A percentile compares a stretch with the other conserved stretches of the same genome.
phyloP scores from a whole-genome alignment of 1,140 invertebrate genomes.

The Aricia agestis region DNA sequence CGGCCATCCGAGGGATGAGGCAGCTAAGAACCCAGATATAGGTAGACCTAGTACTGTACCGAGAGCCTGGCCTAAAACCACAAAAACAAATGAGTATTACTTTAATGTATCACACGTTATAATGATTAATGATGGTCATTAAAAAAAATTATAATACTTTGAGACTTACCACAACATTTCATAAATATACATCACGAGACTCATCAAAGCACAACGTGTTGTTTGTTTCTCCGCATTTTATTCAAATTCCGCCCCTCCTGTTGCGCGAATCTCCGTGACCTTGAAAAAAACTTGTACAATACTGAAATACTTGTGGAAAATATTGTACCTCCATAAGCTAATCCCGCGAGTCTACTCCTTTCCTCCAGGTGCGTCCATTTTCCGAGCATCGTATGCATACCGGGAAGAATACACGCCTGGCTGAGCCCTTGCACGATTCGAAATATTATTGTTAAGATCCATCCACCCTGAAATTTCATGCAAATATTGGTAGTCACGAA shows the following conservation, averaged over 20 bases:
- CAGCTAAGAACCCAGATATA: constrained; percentile 77
- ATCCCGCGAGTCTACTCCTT: constrained; percentile 77
- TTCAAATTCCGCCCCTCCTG: no score
- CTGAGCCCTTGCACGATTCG: constrained; percentile 85
- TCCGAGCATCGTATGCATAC: constrained; percentile 85
- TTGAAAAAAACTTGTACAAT: constrained; percentile 4
- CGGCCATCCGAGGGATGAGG: constrained; percentile 79
- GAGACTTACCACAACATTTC: no score
- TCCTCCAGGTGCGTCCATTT: constrained; percentile 84
- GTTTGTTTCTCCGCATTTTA: no score
- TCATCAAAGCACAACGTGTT: neutral
- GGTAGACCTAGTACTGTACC: constrained; percentile 81
- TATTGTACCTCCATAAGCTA: constrained; percentile 77
- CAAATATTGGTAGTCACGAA: neutral
- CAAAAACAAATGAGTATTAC: constrained; percentile 24
- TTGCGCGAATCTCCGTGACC: neutral
- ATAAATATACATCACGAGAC: neutral
- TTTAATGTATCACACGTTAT: no score
- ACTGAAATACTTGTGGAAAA: neutral
- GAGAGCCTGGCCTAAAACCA: constrained; percentile 77
- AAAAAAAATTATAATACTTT: no score
- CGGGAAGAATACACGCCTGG: constrained; percentile 88
- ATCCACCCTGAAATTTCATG: constrained; percentile 71
- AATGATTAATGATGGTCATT: no score
- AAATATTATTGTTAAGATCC: constrained; percentile 77